Conservation (phyloP, 2,797 vertebrate species). For the Hemitrygon akajei region DNA sequence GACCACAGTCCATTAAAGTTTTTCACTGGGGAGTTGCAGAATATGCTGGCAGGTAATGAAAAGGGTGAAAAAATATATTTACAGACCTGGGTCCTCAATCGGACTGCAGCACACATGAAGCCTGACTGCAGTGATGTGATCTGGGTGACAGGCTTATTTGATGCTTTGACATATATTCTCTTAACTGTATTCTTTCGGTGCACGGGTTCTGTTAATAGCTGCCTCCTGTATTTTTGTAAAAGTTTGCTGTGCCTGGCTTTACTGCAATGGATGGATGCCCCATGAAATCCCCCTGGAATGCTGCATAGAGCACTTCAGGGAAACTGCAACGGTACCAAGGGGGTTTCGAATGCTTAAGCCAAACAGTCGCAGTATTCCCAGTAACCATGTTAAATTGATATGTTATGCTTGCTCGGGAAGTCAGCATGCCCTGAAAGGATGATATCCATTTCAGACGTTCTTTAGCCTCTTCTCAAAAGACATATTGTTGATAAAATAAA, state of each 20-base stretch:
- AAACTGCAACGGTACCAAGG: not conserved
- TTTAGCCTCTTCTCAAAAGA: not conserved
- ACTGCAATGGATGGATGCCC: conserved; percentile 20
- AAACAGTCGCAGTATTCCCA: conserved; percentile 6
- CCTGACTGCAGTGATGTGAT: conserved; percentile 17
- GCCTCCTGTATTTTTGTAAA: not conserved
- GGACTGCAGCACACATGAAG: not conserved
- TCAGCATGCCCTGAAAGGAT: not conserved
- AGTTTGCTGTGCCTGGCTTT: conserved; percentile 17
- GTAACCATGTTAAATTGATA: conserved; percentile 30
- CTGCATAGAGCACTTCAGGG: conserved; percentile 18
- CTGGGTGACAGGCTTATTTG: conserved; percentile 11
- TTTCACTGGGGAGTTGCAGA: conserved; percentile 25
- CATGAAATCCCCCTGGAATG: conserved; percentile 14
- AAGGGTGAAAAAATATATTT: conserved; percentile 6
- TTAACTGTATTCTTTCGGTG: not conserved
- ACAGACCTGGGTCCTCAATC: conserved; percentile 22
- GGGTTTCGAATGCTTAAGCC: not conserved
- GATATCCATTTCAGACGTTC: conserved; percentile 23
- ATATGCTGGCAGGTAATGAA: conserved; percentile 34
- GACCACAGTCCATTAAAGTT: conserved; percentile 32
- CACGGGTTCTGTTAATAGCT: not conserved
- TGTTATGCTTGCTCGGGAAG: conserved; percentile 14
- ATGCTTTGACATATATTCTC: conserved; percentile 19
- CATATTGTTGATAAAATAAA: not conserved